Percentiles rank a stretch among this genome's conserved stretches.
Evolutionary conservation across 1,140 invertebrate genomes (phyloP).

Genomic region (Stenopsyche tienmushanensis): DNA sequence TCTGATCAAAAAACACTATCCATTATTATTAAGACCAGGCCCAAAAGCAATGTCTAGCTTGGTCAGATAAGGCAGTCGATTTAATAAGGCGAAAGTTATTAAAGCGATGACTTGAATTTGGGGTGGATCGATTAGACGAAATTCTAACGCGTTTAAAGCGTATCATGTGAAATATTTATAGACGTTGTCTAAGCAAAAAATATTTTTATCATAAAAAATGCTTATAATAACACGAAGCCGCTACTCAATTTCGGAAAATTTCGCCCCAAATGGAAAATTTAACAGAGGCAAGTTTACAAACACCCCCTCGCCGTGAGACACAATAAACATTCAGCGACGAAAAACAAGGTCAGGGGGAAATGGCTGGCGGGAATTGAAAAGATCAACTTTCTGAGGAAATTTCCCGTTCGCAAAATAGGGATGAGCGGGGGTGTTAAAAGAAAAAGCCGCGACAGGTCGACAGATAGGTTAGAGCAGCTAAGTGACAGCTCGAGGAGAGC

Average conservation of each 20-base stretch:
- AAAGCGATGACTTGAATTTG: too few species aligned
- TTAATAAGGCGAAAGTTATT: too few species aligned
- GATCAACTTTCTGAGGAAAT: conserved; percentile 10
- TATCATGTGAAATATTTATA: too few species aligned
- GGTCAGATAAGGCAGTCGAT: too few species aligned
- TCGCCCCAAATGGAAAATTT: neutral
- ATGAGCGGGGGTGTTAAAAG: neutral
- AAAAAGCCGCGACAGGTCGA: conserved; percentile 1
- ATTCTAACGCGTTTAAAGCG: too few species aligned
- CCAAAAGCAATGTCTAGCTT: too few species aligned
- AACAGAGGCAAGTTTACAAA: neutral
- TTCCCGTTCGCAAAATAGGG: conserved; percentile 2
- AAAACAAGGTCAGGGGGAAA: neutral
- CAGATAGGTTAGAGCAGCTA: conserved; percentile 9
- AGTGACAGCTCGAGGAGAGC: conserved; percentile 14
- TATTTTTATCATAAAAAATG: too few species aligned
- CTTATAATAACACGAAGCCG: too few species aligned
- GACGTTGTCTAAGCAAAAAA: too few species aligned
- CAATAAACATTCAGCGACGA: neutral
- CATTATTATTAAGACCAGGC: too few species aligned
- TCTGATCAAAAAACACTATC: too few species aligned
- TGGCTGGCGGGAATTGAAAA: conserved; percentile 9
- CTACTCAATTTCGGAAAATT: neutral
- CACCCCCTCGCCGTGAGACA: neutral
- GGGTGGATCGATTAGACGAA: too few species aligned